Conservation (phyloP, 2,888 invertebrate species). For the Calameuta pallipes region DNA sequence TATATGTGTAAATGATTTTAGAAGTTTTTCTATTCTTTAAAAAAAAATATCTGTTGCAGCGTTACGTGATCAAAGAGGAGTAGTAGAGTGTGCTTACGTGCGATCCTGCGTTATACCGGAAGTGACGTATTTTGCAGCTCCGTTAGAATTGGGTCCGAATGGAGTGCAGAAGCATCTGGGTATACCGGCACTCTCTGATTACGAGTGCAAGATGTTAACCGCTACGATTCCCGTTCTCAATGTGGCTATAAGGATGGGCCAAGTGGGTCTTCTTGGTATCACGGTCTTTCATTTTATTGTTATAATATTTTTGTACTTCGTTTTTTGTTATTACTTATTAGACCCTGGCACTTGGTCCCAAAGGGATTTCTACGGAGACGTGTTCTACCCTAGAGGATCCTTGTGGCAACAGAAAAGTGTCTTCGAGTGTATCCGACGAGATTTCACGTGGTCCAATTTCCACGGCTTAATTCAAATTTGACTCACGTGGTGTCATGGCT, state of each 20-base stretch:
- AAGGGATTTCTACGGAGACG: slow-evolving; percentile 28
- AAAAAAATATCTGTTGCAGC: slow-evolving; percentile 31
- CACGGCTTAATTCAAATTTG: not conserved
- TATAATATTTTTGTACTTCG: not conserved
- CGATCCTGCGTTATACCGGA: slow-evolving; percentile 51
- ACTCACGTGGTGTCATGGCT: not conserved
- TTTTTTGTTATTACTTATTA: slow-evolving; percentile 6
- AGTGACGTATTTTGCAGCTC: slow-evolving; percentile 50
- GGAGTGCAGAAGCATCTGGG: slow-evolving; percentile 54
- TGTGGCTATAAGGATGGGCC: slow-evolving; percentile 41
- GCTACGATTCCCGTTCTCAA: slow-evolving; percentile 38
- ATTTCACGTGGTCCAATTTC: not conserved
- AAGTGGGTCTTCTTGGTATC: slow-evolving; percentile 34
- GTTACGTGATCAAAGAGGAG: slow-evolving; percentile 36
- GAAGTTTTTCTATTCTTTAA: not conserved
- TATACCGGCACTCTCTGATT: slow-evolving; percentile 43
- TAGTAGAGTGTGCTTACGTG: slow-evolving; percentile 54
- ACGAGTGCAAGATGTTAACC: slow-evolving; percentile 43
- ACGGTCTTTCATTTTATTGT: not conserved
- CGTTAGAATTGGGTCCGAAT: slow-evolving; percentile 51
- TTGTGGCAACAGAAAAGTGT: slow-evolving; percentile 13
- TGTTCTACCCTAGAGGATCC: slow-evolving; percentile 25
- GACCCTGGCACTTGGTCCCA: slow-evolving; percentile 32
- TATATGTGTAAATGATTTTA: not conserved
- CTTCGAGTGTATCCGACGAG: not conserved